Conservation (phyloP, 2,888 invertebrate genomes). For the Syrphus vitripennis region DNA sequence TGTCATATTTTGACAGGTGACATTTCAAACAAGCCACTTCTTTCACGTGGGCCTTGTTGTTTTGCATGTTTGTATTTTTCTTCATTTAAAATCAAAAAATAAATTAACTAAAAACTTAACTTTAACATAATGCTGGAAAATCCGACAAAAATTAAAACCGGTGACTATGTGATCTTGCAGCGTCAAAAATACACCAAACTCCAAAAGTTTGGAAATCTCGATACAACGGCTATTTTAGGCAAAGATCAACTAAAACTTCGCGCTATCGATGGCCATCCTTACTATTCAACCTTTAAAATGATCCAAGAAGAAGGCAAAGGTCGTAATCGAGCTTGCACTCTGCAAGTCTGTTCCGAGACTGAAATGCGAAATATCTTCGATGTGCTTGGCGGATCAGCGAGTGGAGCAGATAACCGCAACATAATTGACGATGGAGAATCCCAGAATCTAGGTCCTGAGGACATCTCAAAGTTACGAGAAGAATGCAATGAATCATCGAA, state of each 20-base stretch:
- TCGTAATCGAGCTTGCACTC: slow-evolving; percentile 82
- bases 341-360: slow-evolving; percentile 82
- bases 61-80: neutral
- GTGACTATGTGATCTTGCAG: slow-evolving; percentile 89
- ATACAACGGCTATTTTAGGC: slow-evolving; percentile 85
- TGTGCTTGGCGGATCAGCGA: slow-evolving; percentile 85
- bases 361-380: slow-evolving; percentile 83
- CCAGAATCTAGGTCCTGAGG: slow-evolving; percentile 91
- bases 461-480: slow-evolving; percentile 90
- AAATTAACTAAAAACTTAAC: neutral
- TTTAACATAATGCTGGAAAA: slow-evolving; percentile 40
- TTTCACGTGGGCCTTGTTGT: slow-evolving; percentile 8
- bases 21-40: neutral
- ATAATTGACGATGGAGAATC: slow-evolving; percentile 88
- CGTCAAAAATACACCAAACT: slow-evolving; percentile 90
- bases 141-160: slow-evolving; percentile 83
- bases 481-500: slow-evolving; percentile 89
- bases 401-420: slow-evolving; percentile 92
- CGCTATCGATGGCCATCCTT: slow-evolving; percentile 86
- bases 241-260: slow-evolving; percentile 87
- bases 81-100: neutral
- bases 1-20: neutral
- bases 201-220: slow-evolving; percentile 86
- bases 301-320: slow-evolving; percentile 83
- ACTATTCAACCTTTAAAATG: slow-evolving; percentile 90